Conservation (phyloP, 1,140 invertebrate genomes). For the Cotesia glomerata region DNA sequence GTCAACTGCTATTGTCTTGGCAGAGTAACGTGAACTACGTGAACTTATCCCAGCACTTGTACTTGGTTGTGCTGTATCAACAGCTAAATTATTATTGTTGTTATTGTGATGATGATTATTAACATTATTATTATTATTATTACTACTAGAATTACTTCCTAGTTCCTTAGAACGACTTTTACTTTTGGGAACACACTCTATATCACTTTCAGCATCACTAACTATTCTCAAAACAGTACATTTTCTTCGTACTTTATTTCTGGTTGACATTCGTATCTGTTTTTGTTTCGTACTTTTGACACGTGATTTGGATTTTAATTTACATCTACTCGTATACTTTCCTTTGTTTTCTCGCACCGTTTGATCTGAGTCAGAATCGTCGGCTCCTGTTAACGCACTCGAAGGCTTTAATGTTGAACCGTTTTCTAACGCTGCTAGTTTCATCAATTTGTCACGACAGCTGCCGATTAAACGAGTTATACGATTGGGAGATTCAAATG, state of each 20-base stretch:
- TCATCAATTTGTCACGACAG: slow-evolving; percentile 56
- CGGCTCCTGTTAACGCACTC: neutral
- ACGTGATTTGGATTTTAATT: slow-evolving; percentile 48
- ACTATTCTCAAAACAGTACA: slow-evolving; percentile 41
- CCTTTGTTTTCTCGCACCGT: slow-evolving; percentile 15
- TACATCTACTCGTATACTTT: slow-evolving; percentile 36
- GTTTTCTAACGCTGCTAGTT: slow-evolving; percentile 49
- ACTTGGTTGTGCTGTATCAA: slow-evolving; percentile 56
- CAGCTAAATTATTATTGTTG: slow-evolving; percentile 16
- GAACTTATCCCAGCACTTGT: slow-evolving; percentile 56
- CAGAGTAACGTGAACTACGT: slow-evolving; percentile 43
- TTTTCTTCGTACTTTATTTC: slow-evolving; percentile 44
- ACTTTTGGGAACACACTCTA: neutral
- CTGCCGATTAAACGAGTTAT: slow-evolving; percentile 57
- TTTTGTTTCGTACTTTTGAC: slow-evolving; percentile 50
- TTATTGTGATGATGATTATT: neutral
- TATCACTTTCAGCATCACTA: slow-evolving; percentile 42
- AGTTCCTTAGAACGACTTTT: neutral
- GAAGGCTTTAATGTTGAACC: slow-evolving; percentile 24
- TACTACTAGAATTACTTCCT: neutral
- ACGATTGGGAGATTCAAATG: slow-evolving; percentile 53
- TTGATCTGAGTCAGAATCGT: neutral
- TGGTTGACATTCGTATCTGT: slow-evolving; percentile 33
- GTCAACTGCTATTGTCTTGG: slow-evolving; percentile 32
- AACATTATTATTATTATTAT: neutral